A percentile compares a stretch with the other conserved stretches of the same genome.
Evolutionary conservation across 2,797 vertebrate genomes (phyloP).

Genomic region (Potorous gilbertii): DNA sequence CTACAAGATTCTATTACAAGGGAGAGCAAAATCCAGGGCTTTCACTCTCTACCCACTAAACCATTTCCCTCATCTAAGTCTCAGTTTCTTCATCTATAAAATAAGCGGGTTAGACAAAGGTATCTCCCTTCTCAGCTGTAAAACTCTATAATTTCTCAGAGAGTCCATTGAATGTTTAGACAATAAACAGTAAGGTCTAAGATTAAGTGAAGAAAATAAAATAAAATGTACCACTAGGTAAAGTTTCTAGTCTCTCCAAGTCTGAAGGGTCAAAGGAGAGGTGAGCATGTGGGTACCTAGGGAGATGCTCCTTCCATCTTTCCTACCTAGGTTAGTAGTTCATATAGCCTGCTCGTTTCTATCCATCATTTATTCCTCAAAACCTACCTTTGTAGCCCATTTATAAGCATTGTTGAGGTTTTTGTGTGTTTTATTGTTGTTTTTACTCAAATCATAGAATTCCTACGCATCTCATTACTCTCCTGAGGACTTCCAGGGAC

Average conservation of each 20-base stretch:
- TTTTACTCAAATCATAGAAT: constrained; percentile 56
- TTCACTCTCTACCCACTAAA: not conserved
- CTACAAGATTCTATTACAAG: not conserved
- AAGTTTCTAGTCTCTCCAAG: not conserved
- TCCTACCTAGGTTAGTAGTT: not conserved
- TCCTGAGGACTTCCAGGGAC: constrained; percentile 46
- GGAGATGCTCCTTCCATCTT: not conserved
- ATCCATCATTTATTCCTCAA: not conserved
- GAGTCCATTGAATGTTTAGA: not conserved
- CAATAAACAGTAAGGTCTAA: not conserved
- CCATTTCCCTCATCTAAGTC: not conserved
- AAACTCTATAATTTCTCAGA: not conserved
- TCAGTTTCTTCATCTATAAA: not conserved
- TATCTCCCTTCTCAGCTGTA: not conserved
- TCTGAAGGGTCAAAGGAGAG: not conserved
- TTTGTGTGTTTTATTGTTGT: constrained; percentile 18
- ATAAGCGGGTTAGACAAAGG: not conserved
- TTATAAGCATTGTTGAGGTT: not conserved
- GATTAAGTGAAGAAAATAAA: not conserved
- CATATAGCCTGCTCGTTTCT: not conserved
- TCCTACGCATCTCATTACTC: constrained; percentile 52
- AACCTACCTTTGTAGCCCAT: not conserved
- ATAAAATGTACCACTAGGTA: not conserved
- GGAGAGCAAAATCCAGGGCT: not conserved
- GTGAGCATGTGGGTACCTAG: not conserved